Evolutionary conservation across 2,113 vertebrate genomes (phyloP).

Genomic region (Thunnus maccoyii): DNA sequence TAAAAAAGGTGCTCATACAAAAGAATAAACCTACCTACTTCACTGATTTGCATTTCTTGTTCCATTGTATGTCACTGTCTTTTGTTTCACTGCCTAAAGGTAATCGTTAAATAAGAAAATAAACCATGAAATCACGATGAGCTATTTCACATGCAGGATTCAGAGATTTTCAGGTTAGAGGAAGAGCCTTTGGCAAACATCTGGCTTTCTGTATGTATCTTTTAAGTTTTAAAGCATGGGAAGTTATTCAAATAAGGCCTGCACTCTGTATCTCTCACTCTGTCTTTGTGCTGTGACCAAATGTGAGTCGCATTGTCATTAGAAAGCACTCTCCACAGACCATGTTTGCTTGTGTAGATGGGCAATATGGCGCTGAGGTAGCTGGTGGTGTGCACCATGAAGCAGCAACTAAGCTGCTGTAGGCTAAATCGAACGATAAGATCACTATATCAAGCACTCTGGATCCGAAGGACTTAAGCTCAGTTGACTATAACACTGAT

Average conservation of each 20-base stretch:
- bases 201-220: slow-evolving; percentile 35
- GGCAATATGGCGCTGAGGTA: too few species aligned
- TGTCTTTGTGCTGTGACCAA: slow-evolving; percentile 1
- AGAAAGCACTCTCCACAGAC: slow-evolving; percentile 32
- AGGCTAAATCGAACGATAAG: too few species aligned
- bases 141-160: slow-evolving; percentile 50
- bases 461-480: too few species aligned
- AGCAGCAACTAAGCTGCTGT: too few species aligned
- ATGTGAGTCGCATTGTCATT: slow-evolving; percentile 40
- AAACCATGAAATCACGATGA: slow-evolving; percentile 39
- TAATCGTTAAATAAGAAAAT: slow-evolving; percentile 40
- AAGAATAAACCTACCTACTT: background rate
- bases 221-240: slow-evolving; percentile 48
- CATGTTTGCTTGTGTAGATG: too few species aligned
- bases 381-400: too few species aligned
- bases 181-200: slow-evolving; percentile 61
- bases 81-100: slow-evolving; percentile 42
- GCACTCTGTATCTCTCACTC: slow-evolving; percentile 11
- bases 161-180: slow-evolving; percentile 49
- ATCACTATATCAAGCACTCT: too few species aligned
- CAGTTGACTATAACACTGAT: too few species aligned
- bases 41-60: slow-evolving; percentile 25
- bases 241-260: slow-evolving; percentile 40
- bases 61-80: slow-evolving; percentile 28
- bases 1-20: background rate